phyloP scores from a whole-genome alignment of 2,113 vertebrate species.

The Haemorhous mexicanus region DNA sequence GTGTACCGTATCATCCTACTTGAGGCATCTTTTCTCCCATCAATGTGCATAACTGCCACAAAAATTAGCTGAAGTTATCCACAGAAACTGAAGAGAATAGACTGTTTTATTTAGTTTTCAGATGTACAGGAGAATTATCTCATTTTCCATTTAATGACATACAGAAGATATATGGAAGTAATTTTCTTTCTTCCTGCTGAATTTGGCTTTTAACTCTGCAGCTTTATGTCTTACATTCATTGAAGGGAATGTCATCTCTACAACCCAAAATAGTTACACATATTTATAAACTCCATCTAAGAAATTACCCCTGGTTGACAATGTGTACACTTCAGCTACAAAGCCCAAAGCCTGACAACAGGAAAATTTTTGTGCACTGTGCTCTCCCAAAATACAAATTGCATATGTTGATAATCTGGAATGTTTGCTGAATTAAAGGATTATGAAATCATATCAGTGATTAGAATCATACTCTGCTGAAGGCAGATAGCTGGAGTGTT shows the following conservation, averaged over 20 bases:
- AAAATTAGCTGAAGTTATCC: conserved; percentile 39
- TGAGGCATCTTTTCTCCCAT: conserved; percentile 39
- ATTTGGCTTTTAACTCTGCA: conserved; percentile 50
- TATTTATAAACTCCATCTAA: conserved; percentile 33
- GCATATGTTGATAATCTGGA: conserved; percentile 7
- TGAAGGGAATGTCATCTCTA: conserved; percentile 32
- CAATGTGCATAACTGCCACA: neutral
- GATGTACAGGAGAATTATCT: conserved; percentile 55
- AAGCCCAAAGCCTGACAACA: neutral
- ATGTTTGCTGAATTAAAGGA: conserved; percentile 51
- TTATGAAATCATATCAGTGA: conserved; percentile 50
- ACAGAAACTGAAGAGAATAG: conserved; percentile 27
- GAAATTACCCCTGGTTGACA: neutral
- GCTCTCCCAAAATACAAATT: neutral
- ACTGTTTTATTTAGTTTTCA: conserved; percentile 46
- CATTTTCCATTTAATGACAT: conserved; percentile 62
- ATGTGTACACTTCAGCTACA: neutral
- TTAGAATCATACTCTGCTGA: conserved; percentile 42
- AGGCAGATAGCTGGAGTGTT: conserved; percentile 47
- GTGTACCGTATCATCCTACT: conserved; percentile 31
- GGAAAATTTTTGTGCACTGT: neutral
- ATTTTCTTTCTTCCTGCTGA: conserved; percentile 65
- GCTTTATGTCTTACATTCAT: conserved; percentile 25
- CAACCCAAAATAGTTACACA: neutral
- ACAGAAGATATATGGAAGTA: conserved; percentile 64